Conservation (phyloP, 2,113 vertebrate genomes). For the Phycodurus eques region DNA sequence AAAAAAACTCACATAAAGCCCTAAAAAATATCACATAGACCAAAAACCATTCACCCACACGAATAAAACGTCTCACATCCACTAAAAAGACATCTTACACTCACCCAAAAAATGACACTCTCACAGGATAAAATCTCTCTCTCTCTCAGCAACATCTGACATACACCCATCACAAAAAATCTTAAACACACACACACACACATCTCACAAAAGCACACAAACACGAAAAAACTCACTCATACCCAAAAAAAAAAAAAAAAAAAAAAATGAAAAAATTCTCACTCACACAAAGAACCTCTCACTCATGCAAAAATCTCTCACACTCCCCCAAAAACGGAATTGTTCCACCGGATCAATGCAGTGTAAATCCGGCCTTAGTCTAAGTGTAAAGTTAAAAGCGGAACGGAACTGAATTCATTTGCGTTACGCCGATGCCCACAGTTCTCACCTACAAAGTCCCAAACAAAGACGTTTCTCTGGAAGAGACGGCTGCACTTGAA, state of each 20-base stretch:
- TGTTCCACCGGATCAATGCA: no score
- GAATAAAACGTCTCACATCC: no score
- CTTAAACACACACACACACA: not conserved
- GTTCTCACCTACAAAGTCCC: slow-evolving; percentile 93
- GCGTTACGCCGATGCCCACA: not conserved
- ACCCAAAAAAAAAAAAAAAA: not conserved
- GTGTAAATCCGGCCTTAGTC: not conserved
- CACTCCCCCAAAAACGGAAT: not conserved
- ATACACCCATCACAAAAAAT: not conserved
- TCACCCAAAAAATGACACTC: no score
- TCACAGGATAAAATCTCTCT: no score
- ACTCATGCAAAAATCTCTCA: not conserved
- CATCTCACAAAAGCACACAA: not conserved
- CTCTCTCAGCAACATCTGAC: not conserved
- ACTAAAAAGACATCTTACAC: no score
- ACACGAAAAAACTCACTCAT: not conserved
- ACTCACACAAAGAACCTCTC: no score
- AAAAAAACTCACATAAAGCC: no score
- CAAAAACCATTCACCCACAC: no score
- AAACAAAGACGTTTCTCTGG: slow-evolving; percentile 94
- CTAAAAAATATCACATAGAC: no score
- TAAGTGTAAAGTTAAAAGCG: not conserved
- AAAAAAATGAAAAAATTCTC: no score
- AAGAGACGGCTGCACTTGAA: slow-evolving; percentile 89
- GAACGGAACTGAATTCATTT: not conserved